Conservation (phyloP, 2,888 invertebrate genomes). For the Odiellus spinosus region DNA sequence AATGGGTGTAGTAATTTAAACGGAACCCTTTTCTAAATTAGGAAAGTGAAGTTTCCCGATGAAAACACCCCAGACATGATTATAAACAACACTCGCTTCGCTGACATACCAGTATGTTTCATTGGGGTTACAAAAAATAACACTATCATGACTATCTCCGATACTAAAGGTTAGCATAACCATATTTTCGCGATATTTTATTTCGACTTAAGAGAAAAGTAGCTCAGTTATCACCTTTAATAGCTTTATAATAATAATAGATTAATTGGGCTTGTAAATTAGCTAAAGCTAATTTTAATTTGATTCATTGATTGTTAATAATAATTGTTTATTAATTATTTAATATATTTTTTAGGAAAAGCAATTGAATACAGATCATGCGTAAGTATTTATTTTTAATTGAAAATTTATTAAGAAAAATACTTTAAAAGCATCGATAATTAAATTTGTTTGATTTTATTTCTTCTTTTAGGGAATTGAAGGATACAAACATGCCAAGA, state of each 20-base stretch:
- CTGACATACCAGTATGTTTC: slow-evolving; percentile 64
- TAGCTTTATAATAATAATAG: neutral
- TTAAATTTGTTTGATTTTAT: neutral
- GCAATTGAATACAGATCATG: slow-evolving; percentile 34
- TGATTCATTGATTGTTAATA: neutral
- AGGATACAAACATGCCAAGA: slow-evolving; percentile 85
- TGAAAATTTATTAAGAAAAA: neutral
- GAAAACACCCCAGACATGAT: slow-evolving; percentile 49
- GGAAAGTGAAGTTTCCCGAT: slow-evolving; percentile 44
- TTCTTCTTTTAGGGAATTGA: slow-evolving; percentile 55
- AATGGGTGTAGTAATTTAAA: too few species aligned
- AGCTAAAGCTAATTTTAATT: neutral
- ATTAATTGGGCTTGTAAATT: neutral
- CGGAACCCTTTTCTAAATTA: slow-evolving; percentile 2
- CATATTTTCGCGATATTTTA: too few species aligned
- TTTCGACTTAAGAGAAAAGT: too few species aligned
- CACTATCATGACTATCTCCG: slow-evolving; percentile 61
- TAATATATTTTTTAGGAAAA: slow-evolving; percentile 30
- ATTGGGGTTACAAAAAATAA: slow-evolving; percentile 72
- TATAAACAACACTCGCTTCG: slow-evolving; percentile 58
- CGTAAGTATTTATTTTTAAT: slow-evolving; percentile 25
- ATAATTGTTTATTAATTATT: neutral
- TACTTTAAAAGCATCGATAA: neutral
- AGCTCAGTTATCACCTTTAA: neutral
- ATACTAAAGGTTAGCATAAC: slow-evolving; percentile 42